Conservation (phyloP, 2,113 vertebrate genomes). For the Sigmodon hispidus region DNA sequence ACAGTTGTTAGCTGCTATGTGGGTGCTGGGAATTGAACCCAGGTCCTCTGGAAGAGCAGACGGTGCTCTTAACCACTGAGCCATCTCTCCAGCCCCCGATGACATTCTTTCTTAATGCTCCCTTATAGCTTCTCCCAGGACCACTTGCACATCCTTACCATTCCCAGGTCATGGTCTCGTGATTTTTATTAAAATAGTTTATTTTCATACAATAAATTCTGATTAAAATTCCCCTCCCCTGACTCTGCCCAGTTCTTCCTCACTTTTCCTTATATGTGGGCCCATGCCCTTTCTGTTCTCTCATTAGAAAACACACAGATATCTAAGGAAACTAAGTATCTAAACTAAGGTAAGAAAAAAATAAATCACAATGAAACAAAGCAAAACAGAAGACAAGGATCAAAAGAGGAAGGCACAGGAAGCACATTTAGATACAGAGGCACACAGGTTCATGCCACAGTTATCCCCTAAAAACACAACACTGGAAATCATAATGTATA, state of each 20-base stretch:
- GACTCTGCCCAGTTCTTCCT: no score
- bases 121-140: background rate
- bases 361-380: background rate
- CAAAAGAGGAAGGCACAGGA: background rate
- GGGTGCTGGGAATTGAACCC: no score
- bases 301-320: background rate
- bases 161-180: background rate
- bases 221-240: no score
- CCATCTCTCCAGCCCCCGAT: no score
- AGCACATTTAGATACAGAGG: background rate
- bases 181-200: background rate
- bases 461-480: background rate
- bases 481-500: background rate
- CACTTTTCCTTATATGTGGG: no score
- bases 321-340: background rate
- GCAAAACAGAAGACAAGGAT: background rate
- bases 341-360: background rate
- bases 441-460: background rate
- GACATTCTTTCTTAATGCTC: background rate
- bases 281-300: background rate
- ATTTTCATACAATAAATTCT: no score
- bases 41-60: no score
- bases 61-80: no score
- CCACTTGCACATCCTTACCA: background rate
- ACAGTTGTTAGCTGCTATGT: no score